Conservation (phyloP, 1,140 invertebrate genomes). For the Solenopsis fugax region DNA sequence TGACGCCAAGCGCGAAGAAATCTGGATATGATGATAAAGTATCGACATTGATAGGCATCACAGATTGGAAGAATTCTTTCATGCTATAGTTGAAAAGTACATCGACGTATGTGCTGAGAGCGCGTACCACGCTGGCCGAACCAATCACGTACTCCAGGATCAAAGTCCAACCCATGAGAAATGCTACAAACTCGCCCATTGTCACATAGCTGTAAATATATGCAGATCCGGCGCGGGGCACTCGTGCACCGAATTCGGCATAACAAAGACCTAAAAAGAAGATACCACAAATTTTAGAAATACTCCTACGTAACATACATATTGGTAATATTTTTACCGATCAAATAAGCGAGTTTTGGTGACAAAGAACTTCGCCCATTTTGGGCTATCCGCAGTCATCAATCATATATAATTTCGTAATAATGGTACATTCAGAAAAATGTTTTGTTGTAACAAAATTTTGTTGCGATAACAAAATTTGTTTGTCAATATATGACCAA, state of each 20-base stretch:
- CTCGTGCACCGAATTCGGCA: slow-evolving; percentile 96
- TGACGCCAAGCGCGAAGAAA: slow-evolving; percentile 89
- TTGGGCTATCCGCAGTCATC: too few species aligned
- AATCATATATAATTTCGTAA: too few species aligned
- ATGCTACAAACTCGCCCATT: slow-evolving; percentile 94
- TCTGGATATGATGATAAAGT: slow-evolving; percentile 90
- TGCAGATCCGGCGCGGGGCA: slow-evolving; percentile 95
- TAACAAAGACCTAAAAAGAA: slow-evolving; percentile 90
- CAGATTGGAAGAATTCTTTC: slow-evolving; percentile 87
- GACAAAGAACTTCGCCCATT: too few species aligned
- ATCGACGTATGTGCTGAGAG: slow-evolving; percentile 92
- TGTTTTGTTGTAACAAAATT: too few species aligned
- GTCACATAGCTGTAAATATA: slow-evolving; percentile 97
- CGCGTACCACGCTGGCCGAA: slow-evolving; percentile 92
- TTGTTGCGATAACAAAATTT: too few species aligned
- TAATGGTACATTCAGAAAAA: too few species aligned
- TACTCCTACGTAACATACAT: too few species aligned
- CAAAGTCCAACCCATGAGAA: slow-evolving; percentile 96
- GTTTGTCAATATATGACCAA: too few species aligned
- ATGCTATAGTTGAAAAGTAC: slow-evolving; percentile 89
- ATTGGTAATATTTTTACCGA: too few species aligned
- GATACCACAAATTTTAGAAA: background rate
- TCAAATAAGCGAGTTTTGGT: too few species aligned
- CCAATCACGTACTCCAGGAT: slow-evolving; percentile 97
- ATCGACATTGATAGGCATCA: slow-evolving; percentile 87